These are phyloP conservation scores for Melanogrammus aeglefinus DNA, from an alignment of 2,797 vertebrate genomes.

Conservation along the genomic window DNA sequence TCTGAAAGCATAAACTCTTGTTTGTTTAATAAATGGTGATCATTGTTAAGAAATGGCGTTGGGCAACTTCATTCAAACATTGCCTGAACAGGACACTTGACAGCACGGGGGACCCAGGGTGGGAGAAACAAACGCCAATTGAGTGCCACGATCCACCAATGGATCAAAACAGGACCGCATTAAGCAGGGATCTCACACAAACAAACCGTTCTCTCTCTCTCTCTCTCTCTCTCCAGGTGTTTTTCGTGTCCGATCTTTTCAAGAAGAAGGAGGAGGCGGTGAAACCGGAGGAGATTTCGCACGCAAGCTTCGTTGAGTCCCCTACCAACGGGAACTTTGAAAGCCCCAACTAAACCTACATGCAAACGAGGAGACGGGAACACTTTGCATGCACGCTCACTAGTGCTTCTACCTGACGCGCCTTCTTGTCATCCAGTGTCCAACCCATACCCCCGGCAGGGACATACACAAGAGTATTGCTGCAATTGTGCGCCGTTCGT, in stretches of 20 bases:
- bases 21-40: too few relatives aligned
- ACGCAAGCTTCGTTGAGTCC: conserved; percentile 87
- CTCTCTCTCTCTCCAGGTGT: conserved; percentile 68
- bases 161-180: too few relatives aligned
- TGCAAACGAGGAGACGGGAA: conserved; percentile 37
- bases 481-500: neutral
- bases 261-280: conserved; percentile 70
- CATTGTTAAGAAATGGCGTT: too few relatives aligned
- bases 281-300: conserved; percentile 78
- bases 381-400: conserved; percentile 25
- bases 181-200: neutral
- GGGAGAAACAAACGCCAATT: too few relatives aligned
- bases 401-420: neutral
- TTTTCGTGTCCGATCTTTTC: conserved; percentile 93
- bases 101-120: too few relatives aligned
- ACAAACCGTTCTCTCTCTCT: neutral
- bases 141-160: too few relatives aligned
- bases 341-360: conserved; percentile 76
- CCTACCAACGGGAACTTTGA: conserved; percentile 86
- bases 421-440: neutral
- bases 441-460: conserved; percentile 36
- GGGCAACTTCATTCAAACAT: too few relatives aligned
- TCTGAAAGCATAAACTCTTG: too few relatives aligned
- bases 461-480: conserved; percentile 21
- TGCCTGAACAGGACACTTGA: too few relatives aligned